Conservation (phyloP, 2,797 vertebrate genomes). For the Eulemur mongoz region DNA sequence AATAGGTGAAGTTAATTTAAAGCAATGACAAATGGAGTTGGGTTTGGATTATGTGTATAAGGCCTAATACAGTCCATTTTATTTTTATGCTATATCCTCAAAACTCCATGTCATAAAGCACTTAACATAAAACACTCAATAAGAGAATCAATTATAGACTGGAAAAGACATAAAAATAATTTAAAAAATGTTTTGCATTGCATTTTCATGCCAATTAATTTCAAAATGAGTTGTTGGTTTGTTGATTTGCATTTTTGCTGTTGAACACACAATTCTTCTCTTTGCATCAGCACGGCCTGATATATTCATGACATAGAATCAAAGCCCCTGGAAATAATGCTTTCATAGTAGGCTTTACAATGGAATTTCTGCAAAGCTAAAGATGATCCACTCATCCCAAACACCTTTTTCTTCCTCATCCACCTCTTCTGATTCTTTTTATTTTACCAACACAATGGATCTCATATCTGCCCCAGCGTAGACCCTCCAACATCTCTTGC, state of each 20-base stretch:
- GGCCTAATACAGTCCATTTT: conserved; percentile 50
- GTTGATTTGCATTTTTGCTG: conserved; percentile 44
- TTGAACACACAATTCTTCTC: not conserved
- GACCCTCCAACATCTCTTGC: not conserved
- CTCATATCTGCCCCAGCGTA: not conserved
- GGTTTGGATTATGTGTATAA: not conserved
- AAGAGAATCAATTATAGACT: conserved; percentile 65
- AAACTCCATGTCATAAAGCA: conserved; percentile 65
- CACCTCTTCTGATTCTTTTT: not conserved
- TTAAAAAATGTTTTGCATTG: conserved; percentile 34
- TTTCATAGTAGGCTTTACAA: not conserved
- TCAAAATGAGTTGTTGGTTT: conserved; percentile 54
- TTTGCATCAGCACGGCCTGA: not conserved
- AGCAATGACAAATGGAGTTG: conserved; percentile 56
- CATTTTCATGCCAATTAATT: conserved; percentile 66
- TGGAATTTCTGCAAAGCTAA: conserved; percentile 26
- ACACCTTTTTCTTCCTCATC: not conserved
- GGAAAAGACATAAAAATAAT: conserved; percentile 71
- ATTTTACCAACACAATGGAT: not conserved
- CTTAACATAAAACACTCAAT: conserved; percentile 72
- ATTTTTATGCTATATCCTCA: conserved; percentile 64
- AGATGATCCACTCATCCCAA: not conserved
- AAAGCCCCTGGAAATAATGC: not conserved
- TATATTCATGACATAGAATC: not conserved
- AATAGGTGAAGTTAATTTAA: conserved; percentile 71